These are phyloP conservation scores for Corbicula japonica DNA, from an alignment of 2,888 invertebrate genomes.

Conservation along the genomic window DNA sequence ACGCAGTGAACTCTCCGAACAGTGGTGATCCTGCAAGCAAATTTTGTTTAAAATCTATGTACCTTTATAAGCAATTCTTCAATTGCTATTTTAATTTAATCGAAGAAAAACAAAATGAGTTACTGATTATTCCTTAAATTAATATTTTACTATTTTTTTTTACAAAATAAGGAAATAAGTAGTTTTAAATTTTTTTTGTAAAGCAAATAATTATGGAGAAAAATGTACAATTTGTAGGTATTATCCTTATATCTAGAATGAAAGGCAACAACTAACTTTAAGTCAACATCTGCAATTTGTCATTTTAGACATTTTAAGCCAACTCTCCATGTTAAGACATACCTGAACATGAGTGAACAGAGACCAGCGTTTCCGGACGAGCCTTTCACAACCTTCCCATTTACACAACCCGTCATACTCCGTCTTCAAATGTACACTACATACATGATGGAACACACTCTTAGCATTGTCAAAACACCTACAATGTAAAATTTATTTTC, in stretches of 20 bases:
- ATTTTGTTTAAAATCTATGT: background rate
- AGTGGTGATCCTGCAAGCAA: slow-evolving; percentile 93
- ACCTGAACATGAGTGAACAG: slow-evolving; percentile 96
- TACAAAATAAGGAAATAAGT: too few species aligned
- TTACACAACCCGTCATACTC: slow-evolving; percentile 91
- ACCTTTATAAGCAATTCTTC: background rate
- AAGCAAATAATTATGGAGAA: too few species aligned
- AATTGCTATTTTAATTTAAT: background rate
- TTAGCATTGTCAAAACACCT: slow-evolving; percentile 86
- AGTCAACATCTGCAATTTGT: too few species aligned
- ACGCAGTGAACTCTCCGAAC: slow-evolving; percentile 91
- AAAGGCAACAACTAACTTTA: too few species aligned
- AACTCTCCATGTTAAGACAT: too few species aligned
- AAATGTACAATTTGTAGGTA: too few species aligned
- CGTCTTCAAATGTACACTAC: slow-evolving; percentile 90
- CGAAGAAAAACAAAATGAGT: too few species aligned
- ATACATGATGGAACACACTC: slow-evolving; percentile 94
- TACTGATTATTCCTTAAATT: too few species aligned
- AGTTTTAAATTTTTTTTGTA: too few species aligned
- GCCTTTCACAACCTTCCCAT: slow-evolving; percentile 93
- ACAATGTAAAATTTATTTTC: slow-evolving; percentile 55
- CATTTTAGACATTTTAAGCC: too few species aligned
- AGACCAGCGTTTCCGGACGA: slow-evolving; percentile 96
- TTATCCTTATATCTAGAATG: too few species aligned
- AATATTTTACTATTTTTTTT: too few species aligned